Percentiles rank a stretch among this genome's conserved stretches.
phyloP scores from a whole-genome alignment of 2,888 invertebrate genomes.

The Tachina grossa region DNA sequence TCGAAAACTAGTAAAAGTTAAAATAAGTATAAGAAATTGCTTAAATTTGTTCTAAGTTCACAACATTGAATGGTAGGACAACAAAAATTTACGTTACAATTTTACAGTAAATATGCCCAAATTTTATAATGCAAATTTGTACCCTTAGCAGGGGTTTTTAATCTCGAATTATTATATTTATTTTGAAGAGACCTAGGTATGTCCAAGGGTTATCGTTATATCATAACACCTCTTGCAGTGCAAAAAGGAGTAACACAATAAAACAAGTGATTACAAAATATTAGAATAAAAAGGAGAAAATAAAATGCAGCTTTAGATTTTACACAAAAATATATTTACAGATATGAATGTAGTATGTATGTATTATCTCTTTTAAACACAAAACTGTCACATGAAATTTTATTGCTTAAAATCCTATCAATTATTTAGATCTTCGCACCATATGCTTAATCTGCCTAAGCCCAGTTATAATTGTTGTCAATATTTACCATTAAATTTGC shows the following conservation, averaged over 20 bases:
- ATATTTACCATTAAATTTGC: slow-evolving; percentile 61
- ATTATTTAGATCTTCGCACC: slow-evolving; percentile 49
- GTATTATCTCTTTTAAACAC: background rate
- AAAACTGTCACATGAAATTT: background rate
- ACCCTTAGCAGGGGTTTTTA: too few species aligned
- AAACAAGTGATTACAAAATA: too few species aligned
- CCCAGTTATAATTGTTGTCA: slow-evolving; percentile 61
- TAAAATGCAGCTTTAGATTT: background rate
- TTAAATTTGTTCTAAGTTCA: slow-evolving; percentile 10
- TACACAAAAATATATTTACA: background rate
- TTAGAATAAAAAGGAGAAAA: background rate
- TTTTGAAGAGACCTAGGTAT: too few species aligned
- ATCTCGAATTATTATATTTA: too few species aligned
- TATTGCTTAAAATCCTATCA: slow-evolving; percentile 1
- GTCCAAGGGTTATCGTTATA: too few species aligned
- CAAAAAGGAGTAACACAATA: too few species aligned
- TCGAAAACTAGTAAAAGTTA: slow-evolving; percentile 41
- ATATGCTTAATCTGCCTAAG: slow-evolving; percentile 55
- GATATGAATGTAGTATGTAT: too few species aligned
- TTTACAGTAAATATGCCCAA: too few species aligned
- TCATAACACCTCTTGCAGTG: too few species aligned
- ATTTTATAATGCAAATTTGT: too few species aligned
- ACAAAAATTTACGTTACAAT: background rate
- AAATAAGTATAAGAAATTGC: background rate
- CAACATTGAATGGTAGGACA: too few species aligned